Base-by-base conservation (phyloP, 2,113 vertebrate species). In the Glaucidium brasilianum region DNA sequence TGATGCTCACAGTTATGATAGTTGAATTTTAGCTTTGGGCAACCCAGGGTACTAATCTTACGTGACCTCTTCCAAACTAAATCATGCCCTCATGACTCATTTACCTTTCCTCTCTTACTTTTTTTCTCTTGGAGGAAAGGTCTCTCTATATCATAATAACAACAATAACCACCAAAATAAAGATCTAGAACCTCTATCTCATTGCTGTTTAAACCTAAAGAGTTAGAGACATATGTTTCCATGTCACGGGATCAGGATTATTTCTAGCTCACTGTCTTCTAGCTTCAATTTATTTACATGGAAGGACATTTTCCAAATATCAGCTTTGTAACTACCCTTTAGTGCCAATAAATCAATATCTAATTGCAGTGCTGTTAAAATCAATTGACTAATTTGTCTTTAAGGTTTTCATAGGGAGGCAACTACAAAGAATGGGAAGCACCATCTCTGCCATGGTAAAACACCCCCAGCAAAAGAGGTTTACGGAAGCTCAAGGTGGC, bases 21-120 rank as follows among this genome's bases (percentile, higher is more conserved):
- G 89, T 85, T 92, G 84, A 80, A 85, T 95, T 96, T 97, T 76
- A 96, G 59, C 60, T 81, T 56, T 92, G 78, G 82, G 77, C 85
- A 92, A 39, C 67, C 63, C 45, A 83, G 92, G 79, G 12, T 90
- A 56, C 68, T 94, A 94, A 93, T 87, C 69, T 87, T 80, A 75
- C 12, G 10, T 88, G 89, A 91, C 58, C 89, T 76, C 14, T 85
- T 96, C 73, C 73, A 91, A 89, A 93, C 62, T 81, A 95, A 93
- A 83, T 93, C 59, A 80, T 45, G 39, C 34, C 71, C 79, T 95
- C 32, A n/a, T 92, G 85, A 92, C 66, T 97, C 90, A 91, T 93
- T 91, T 83, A 58, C 37, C 92, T 89, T 80, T 22, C 9, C 43
- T 72, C 11, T 68, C 32, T 63, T 32, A 23, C 49, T 52, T 85